Conservation (phyloP, 2,888 invertebrate species). For the Sarcophaga variegata region DNA sequence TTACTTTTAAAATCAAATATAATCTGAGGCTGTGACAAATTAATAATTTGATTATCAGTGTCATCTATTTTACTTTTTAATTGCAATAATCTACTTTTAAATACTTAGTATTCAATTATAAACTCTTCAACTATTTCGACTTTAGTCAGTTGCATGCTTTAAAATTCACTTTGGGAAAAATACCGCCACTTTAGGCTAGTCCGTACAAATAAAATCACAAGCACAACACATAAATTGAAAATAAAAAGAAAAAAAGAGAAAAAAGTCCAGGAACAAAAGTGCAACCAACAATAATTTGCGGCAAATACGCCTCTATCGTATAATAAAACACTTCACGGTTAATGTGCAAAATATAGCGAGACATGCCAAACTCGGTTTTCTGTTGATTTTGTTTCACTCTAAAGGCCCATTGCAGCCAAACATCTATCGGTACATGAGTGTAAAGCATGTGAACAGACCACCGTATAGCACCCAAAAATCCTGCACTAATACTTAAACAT, state of each 20-base stretch:
- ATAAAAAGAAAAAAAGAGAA: neutral
- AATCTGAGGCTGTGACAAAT: too few species aligned
- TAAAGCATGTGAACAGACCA: neutral
- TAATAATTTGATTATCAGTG: too few species aligned
- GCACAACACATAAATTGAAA: too few species aligned
- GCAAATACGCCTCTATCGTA: constrained; percentile 32
- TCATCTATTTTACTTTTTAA: too few species aligned
- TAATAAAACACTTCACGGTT: constrained; percentile 43
- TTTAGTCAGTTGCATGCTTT: too few species aligned
- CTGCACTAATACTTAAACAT: neutral
- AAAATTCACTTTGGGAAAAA: too few species aligned
- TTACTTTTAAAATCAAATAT: too few species aligned
- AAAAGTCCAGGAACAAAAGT: neutral
- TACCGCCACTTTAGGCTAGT: too few species aligned
- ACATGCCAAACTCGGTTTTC: constrained; percentile 25
- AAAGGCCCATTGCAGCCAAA: constrained; percentile 3
- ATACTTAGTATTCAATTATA: too few species aligned
- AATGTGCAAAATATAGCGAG: constrained; percentile 37
- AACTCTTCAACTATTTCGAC: too few species aligned
- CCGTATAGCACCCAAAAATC: constrained; percentile 11
- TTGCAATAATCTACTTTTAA: too few species aligned
- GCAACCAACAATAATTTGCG: constrained; percentile 47
- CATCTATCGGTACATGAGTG: constrained; percentile 14
- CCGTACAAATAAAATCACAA: too few species aligned
- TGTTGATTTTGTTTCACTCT: neutral